Percentiles rank a stretch among this genome's conserved stretches.
phyloP scores from a whole-genome alignment of 2,888 invertebrate species.

The Chloroclysta siterata region DNA sequence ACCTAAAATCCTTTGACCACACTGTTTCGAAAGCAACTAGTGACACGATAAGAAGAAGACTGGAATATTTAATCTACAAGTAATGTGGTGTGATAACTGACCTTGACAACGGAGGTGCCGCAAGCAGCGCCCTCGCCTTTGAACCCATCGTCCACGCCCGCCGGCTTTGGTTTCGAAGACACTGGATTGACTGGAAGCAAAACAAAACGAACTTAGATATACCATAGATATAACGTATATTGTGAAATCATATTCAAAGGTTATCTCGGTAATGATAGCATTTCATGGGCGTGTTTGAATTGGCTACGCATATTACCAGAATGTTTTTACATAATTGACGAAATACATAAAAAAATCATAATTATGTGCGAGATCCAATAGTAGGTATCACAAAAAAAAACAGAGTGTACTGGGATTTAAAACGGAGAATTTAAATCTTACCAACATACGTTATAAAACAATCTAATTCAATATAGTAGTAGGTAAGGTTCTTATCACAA shows the following conservation, averaged over 20 bases:
- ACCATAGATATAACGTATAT: slow-evolving; percentile 3
- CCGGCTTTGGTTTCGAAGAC: slow-evolving; percentile 82
- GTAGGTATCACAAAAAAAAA: background rate
- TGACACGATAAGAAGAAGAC: too few relatives aligned
- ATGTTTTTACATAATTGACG: background rate
- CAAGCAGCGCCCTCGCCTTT: slow-evolving; percentile 89
- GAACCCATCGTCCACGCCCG: slow-evolving; percentile 89
- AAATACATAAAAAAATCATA: too few relatives aligned
- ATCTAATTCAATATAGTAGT: background rate
- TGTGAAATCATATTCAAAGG: slow-evolving; percentile 7
- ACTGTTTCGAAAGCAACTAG: too few relatives aligned
- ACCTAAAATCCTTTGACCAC: too few relatives aligned
- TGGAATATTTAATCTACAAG: too few relatives aligned
- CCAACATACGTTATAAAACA: background rate
- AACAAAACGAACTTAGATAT: slow-evolving; percentile 17
- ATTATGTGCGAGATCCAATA: too few relatives aligned
- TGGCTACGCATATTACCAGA: background rate
- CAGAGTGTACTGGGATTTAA: background rate
- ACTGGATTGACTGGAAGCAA: slow-evolving; percentile 64
- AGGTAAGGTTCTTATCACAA: background rate
- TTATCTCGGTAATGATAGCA: slow-evolving; percentile 13
- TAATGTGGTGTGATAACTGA: slow-evolving; percentile 32
- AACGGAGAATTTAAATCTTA: too few relatives aligned
- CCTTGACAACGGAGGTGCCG: slow-evolving; percentile 80
- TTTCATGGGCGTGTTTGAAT: background rate